Percentiles rank a stretch among this genome's conserved stretches.
These are phyloP conservation scores for Zonotrichia albicollis DNA, from an alignment of 2,797 vertebrate species.

Conservation along the genomic window DNA sequence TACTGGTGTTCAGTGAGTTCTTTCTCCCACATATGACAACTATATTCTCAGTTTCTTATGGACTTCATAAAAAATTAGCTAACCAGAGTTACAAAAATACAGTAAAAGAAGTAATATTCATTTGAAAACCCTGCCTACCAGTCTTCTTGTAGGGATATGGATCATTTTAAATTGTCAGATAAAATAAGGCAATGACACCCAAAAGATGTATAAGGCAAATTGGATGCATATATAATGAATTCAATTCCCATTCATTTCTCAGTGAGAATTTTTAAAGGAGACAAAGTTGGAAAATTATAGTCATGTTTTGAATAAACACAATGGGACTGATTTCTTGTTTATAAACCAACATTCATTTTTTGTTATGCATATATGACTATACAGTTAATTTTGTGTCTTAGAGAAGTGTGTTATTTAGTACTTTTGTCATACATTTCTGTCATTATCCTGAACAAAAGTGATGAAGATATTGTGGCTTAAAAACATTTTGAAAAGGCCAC, in stretches of 20 bases:
- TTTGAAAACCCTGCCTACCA: neutral
- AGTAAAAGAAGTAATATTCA: neutral
- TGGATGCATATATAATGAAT: neutral
- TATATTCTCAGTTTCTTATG: neutral
- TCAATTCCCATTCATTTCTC: neutral
- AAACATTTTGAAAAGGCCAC: rapidly evolving
- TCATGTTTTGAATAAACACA: neutral
- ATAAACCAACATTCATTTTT: neutral
- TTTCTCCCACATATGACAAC: neutral
- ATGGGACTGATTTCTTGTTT: neutral
- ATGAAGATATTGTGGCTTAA: neutral
- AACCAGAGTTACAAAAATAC: neutral
- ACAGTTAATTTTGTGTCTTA: neutral
- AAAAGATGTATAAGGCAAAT: neutral
- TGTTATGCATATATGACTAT: neutral
- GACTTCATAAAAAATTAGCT: neutral
- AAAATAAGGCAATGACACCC: neutral
- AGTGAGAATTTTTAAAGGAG: neutral
- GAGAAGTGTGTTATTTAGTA: neutral
- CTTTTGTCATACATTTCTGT: neutral
- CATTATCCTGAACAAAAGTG: neutral
- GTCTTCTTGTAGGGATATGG: neutral
- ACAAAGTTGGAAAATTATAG: neutral
- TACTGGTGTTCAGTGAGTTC: neutral
- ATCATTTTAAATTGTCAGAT: constrained; percentile 35